Percentiles rank a stretch among this genome's conserved stretches.
Evolutionary conservation across 1,140 invertebrate species (phyloP).

Genomic region (Acyrthosiphon pisum): DNA sequence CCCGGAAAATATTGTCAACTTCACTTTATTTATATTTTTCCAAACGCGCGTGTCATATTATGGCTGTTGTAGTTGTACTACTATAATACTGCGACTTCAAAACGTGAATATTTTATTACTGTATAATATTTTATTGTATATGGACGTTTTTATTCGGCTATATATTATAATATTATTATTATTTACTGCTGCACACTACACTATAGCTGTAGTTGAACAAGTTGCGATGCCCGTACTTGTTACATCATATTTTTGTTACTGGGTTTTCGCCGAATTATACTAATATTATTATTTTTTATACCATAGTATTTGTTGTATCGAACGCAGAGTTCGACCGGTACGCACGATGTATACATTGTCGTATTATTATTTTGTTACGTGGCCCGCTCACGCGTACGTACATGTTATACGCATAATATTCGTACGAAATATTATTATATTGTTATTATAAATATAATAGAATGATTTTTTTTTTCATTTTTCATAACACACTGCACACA

Average conservation of each 20-base stretch:
- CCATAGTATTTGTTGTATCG: background rate
- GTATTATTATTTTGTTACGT: background rate
- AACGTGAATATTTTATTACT: background rate
- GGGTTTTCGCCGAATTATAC: background rate
- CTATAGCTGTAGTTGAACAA: background rate
- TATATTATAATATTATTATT: background rate
- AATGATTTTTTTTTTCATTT: background rate
- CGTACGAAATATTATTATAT: background rate
- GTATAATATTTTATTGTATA: no score
- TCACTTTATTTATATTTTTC: background rate
- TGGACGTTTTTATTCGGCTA: background rate
- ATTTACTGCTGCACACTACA: no score
- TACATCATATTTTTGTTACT: background rate
- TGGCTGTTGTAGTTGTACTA: no score
- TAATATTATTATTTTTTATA: background rate
- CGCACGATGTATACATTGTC: background rate
- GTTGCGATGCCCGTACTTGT: background rate
- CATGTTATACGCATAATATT: background rate
- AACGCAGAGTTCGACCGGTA: background rate
- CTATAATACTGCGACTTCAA: background rate
- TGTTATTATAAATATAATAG: background rate
- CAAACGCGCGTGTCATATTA: background rate
- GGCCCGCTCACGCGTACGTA: no score
- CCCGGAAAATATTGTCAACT: slow-evolving; percentile 4
- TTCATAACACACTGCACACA: background rate